Conservation (phyloP, 2,797 vertebrate species). For the Macrochelys suwanniensis region DNA sequence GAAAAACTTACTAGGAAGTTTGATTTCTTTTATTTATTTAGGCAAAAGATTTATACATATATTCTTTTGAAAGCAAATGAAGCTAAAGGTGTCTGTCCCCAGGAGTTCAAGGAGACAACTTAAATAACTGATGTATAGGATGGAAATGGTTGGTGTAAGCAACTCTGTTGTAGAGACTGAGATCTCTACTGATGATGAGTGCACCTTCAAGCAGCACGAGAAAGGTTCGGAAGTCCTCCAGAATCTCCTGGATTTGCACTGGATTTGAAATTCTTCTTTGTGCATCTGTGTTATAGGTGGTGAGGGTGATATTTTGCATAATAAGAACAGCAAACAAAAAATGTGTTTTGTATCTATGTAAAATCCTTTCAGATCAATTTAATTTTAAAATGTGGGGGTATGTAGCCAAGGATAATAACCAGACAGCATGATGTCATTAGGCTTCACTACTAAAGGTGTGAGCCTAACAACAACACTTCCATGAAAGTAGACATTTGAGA, state of each 20-base stretch:
- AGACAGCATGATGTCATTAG: background rate
- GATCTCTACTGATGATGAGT: background rate
- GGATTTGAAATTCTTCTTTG: background rate
- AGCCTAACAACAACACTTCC: background rate
- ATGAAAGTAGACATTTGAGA: background rate
- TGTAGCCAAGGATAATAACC: background rate
- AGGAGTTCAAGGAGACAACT: background rate
- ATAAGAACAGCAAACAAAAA: background rate
- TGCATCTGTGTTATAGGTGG: fast-evolving
- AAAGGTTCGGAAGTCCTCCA: background rate
- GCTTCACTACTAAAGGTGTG: background rate
- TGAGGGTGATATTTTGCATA: fast-evolving
- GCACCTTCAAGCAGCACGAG: background rate
- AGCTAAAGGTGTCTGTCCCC: slow-evolving; percentile 9
- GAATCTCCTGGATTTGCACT: background rate
- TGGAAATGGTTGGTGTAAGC: background rate
- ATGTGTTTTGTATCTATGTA: background rate
- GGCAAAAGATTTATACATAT: slow-evolving; percentile 26
- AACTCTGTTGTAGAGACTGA: background rate
- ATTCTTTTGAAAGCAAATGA: slow-evolving; percentile 8
- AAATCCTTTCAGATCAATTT: fast-evolving
- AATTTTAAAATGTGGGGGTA: background rate
- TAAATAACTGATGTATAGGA: background rate
- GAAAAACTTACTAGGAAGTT: background rate
- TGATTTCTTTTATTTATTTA: slow-evolving; percentile 29